A percentile compares a stretch with the other conserved stretches of the same genome.
phyloP scores from a whole-genome alignment of 2,888 invertebrate genomes.

The Stramonita haemastoma region DNA sequence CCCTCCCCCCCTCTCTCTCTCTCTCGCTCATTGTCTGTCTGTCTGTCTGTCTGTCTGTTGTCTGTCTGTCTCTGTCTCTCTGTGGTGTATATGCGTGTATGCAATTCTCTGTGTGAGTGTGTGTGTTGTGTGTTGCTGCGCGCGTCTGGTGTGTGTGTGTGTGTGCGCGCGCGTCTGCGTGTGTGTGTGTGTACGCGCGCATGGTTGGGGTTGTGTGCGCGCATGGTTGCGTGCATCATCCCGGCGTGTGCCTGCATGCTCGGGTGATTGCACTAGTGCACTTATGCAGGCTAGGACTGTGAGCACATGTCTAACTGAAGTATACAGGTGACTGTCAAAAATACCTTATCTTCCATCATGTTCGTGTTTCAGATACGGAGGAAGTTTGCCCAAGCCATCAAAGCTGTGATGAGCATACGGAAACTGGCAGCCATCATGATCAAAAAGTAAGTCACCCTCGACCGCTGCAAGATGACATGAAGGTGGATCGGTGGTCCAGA shows the following conservation, averaged over 20 bases:
- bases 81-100: background rate
- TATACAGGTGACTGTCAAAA: background rate
- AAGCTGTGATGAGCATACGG: conserved; percentile 58
- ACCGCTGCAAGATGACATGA: too few species aligned
- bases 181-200: background rate
- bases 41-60: background rate
- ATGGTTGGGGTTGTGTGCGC: background rate
- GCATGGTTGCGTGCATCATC: background rate
- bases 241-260: background rate
- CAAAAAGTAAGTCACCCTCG: conserved; percentile 57
- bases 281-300: background rate
- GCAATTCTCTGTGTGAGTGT: background rate
- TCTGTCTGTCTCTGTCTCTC: background rate
- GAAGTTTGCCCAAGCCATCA: conserved; percentile 57
- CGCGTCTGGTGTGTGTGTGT: conserved; percentile 27
- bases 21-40: background rate
- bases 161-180: background rate
- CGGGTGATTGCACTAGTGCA: background rate
- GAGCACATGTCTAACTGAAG: too few species aligned
- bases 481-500: too few species aligned
- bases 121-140: too few species aligned
- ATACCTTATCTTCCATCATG: background rate
- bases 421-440: conserved; percentile 59
- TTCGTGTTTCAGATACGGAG: conserved; percentile 57
- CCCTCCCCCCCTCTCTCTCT: background rate